Evolutionary conservation across 64 coral and sea anemone species (phyloP), one percentile per base, ranked within the genome.

Genomic region (Dendrophyllia cribrosa): DNA sequence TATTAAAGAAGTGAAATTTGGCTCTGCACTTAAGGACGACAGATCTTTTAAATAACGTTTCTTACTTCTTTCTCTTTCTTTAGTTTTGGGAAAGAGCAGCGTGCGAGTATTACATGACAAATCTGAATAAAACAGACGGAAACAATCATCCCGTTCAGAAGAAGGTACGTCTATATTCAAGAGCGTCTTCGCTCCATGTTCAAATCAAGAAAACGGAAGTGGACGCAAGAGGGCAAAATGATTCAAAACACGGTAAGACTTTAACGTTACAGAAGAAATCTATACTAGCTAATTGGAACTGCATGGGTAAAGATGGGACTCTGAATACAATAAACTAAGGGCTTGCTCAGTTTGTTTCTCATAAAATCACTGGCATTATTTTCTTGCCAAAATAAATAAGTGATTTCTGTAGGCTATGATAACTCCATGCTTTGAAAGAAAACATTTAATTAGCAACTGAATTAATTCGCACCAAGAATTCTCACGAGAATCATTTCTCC

Each of bases 81-180:
- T 61, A 84, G 80, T 21, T 84, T 51, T 50, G 22, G 44, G 43
- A 67, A 11, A 84, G 23, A 79, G 14, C 47, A 24, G 22, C 16
- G 45, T 84, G 80, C 44, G 43, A 45, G 2, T 61, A 64, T 82
- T 15, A 46, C 1, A 5, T 21, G 0, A 24, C 9, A 9, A 12
- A 82, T 46, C 43, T 16, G 11, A n/a, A 43, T 4, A n/a, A 51
- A n/a, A 67, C 80, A 8, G 80, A 84, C 62, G 12, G 6, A 6
- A 49, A 84, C 61, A 84, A 49, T 67, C 44, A 14, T 67, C 80
- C 80, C 15, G 16, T 51, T 11, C 49, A 84, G 16, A 66, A 61
- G 64, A 51, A 21, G 21, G 80, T 82, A 83, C 78, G n/a, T 59
- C 48, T 91, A 13, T 91, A 83, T 73, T 91, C 89, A n/a, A 91